Percentiles rank a stretch among this genome's conserved stretches.
Conservation (phyloP, 2,113 vertebrate genomes). For the Scartelaos histophorus region DNA sequence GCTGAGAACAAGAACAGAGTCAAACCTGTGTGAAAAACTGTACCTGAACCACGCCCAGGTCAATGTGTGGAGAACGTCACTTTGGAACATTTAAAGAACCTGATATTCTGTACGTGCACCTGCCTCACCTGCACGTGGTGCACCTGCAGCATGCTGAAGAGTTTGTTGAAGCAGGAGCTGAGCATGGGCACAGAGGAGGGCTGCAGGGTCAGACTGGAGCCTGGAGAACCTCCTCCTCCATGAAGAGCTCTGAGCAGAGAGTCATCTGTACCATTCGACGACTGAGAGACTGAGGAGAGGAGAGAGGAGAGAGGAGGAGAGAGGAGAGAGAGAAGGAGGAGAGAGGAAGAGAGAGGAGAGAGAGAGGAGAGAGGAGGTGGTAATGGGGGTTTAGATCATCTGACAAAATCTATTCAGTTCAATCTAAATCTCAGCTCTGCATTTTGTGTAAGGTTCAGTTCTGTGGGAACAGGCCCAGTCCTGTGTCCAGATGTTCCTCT, state of each 20-base stretch:
- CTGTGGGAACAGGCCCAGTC: no score
- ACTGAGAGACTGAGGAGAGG: conserved; percentile 84
- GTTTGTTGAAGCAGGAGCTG: conserved; percentile 97
- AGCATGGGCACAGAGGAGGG: conserved; percentile 94
- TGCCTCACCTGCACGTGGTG: conserved; percentile 96
- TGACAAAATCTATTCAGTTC: no score
- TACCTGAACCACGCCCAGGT: no score
- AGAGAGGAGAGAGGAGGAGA: conserved; percentile 37
- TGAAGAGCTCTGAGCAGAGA: conserved; percentile 90
- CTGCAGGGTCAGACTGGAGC: conserved; percentile 82
- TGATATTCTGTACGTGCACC: conserved; percentile 97
- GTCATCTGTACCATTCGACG: conserved; percentile 93
- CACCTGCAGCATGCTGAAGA: conserved; percentile 97
- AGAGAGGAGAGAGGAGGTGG: background rate
- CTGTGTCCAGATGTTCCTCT: no score
- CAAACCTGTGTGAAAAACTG: no score
- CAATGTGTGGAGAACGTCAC: no score
- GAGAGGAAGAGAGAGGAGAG: conserved; percentile 77
- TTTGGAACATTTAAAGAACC: no score
- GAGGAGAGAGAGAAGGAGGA: background rate
- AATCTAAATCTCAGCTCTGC: no score
- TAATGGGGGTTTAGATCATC: no score
- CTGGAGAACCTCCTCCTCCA: conserved; percentile 68
- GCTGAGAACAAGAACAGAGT: conserved; percentile 64
- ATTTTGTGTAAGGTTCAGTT: no score